Base-by-base conservation (phyloP, 2,797 vertebrate genomes). In the Rhinichthys osculus region DNA sequence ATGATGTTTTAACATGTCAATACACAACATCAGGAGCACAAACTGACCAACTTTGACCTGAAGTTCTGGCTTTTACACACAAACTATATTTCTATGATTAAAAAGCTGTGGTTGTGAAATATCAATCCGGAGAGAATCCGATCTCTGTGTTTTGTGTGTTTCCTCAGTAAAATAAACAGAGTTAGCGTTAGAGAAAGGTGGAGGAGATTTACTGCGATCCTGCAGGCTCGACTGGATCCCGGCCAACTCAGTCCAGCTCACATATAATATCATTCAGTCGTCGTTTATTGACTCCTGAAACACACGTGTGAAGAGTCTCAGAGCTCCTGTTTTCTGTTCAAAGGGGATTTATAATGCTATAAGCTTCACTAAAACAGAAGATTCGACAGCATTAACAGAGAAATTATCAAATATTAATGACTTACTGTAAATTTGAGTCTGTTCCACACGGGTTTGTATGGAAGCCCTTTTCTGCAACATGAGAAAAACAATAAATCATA, bases 121-220 rank as follows among this genome's bases (percentile, higher is more conserved):
- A 50, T 80, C 44, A 14, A 1, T 66, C 27, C 62, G 14, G 10
- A 35, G 27, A 66, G 59, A 79, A 79, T 23, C 59, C 47, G 78
- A 80, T 62, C 74, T 77, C 74, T 8, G 74, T 38, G 50, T 52
- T 74, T 52, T 5, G 44, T 9, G 35, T 67, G 11, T 70, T 40
- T 54, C n/a, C 47, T 23, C 11, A 69, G 44, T 27, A 79, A 47
- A 66, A 79, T 64, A 64, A 79, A 64, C 27, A 79, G 38, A 21
- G 59, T 47, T 33, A 21, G 27, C 35, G 27, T 73, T 30, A 30
- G 1, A 27, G 40, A 52, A 50, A 23, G 47, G 27, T 74, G 72
- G 72, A 74, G 72, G 13, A 33, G 47, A 52, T 35, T 76, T 7
- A 76, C 71, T 73, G 14, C 14, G 1, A 3, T 72, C 70, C 38